Evolutionary conservation across 1,140 invertebrate genomes (phyloP).

Genomic region (Polypedilum pembai): DNA sequence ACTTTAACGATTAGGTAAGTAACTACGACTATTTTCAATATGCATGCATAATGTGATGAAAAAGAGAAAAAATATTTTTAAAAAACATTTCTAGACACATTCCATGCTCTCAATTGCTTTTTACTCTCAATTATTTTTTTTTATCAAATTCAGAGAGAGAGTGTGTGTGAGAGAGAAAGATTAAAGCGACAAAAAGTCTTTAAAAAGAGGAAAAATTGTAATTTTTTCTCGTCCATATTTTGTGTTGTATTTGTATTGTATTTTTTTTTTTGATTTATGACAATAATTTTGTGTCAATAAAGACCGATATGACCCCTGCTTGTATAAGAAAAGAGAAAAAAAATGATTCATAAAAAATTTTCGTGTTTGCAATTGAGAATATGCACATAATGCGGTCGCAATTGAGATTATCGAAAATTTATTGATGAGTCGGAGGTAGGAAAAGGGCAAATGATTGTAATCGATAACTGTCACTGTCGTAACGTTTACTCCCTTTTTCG

Average conservation of each 20-base stretch:
- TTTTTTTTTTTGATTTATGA: not conserved
- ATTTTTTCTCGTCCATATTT: not conserved
- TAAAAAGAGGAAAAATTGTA: not conserved
- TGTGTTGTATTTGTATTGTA: not conserved
- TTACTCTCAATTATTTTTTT: constrained; percentile 2
- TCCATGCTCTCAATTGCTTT: not conserved
- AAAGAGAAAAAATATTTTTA: not conserved
- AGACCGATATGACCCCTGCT: not conserved
- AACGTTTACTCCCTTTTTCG: not conserved
- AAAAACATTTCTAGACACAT: not conserved
- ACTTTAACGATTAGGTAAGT: constrained; percentile 18
- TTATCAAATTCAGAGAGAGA: not conserved
- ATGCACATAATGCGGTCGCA: not conserved
- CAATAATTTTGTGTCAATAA: constrained; percentile 9
- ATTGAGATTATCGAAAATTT: not conserved
- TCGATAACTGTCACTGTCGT: constrained; percentile 7
- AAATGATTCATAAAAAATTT: not conserved
- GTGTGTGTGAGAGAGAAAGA: not conserved
- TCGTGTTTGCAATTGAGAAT: not conserved
- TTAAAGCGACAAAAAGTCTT: not conserved
- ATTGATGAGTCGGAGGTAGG: not conserved
- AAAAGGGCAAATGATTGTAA: not conserved
- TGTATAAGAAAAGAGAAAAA: not conserved
- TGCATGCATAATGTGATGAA: not conserved
- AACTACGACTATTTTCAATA: not conserved